A percentile compares a stretch with the other conserved stretches of the same genome.
Conservation (phyloP, 2,113 vertebrate genomes). For the Mus pahari region DNA sequence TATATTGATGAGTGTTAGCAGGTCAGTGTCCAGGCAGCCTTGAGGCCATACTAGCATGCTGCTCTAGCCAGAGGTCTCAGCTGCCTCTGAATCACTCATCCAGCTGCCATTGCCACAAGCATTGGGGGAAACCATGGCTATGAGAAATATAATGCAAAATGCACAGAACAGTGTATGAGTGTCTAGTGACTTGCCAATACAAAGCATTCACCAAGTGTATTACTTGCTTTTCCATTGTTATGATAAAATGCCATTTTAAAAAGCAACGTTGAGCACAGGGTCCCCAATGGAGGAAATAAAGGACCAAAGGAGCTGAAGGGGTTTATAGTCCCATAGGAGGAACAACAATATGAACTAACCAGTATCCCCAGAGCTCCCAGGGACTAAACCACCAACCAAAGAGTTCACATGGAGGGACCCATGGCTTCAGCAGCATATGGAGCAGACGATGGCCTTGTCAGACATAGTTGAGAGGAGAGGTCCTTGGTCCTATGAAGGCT, state of each 20-base stretch:
- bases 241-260: neutral
- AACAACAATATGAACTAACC: too few relatives aligned
- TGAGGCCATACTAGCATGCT: neutral
- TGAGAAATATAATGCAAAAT: neutral
- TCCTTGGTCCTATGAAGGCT: too few relatives aligned
- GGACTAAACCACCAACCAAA: too few relatives aligned
- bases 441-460: too few relatives aligned
- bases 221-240: neutral
- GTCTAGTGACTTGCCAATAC: too few relatives aligned
- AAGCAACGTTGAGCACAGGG: neutral
- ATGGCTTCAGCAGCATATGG: too few relatives aligned
- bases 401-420: too few relatives aligned
- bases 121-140: neutral
- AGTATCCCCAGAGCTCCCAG: too few relatives aligned
- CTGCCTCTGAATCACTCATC: neutral
- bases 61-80: neutral
- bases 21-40: neutral
- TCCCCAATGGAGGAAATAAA: too few relatives aligned
- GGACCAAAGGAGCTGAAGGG: too few relatives aligned
- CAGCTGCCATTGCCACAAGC: neutral
- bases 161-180: neutral
- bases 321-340: too few relatives aligned
- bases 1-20: neutral
- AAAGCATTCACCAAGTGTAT: neutral
- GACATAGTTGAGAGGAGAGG: too few relatives aligned